These are phyloP conservation scores for Megaceryle alcyon DNA, from an alignment of 2,797 vertebrate genomes.

Conservation along the genomic window DNA sequence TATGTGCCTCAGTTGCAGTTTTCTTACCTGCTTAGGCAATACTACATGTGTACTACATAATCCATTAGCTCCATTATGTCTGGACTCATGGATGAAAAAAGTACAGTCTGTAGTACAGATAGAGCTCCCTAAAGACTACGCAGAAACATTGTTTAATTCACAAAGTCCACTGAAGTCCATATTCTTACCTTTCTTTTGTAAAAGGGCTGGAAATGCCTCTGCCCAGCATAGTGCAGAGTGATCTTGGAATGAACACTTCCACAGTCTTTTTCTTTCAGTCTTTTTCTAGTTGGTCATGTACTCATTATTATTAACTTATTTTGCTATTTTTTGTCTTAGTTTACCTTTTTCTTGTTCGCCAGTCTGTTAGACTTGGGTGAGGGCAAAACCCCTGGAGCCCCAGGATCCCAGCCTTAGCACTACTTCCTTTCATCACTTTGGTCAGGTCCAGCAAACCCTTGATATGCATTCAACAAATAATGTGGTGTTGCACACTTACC, in stretches of 20 bases:
- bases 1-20: neutral
- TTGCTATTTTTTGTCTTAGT: neutral
- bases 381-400: neutral
- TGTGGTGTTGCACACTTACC: neutral
- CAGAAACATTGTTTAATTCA: neutral
- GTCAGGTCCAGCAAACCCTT: neutral
- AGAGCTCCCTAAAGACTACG: neutral
- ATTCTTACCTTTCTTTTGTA: neutral
- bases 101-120: neutral
- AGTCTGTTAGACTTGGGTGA: neutral
- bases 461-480: neutral
- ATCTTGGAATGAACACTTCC: neutral
- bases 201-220: neutral
- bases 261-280: neutral
- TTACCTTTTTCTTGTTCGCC: neutral
- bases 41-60: rapidly evolving
- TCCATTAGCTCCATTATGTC: neutral
- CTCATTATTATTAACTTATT: neutral
- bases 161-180: neutral
- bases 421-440: neutral
- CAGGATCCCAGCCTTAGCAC: neutral
- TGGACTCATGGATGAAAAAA: neutral
- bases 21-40: neutral
- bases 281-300: neutral
- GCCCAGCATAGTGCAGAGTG: neutral